Conservation (phyloP, 2,797 vertebrate genomes). For the Dallia pectoralis region DNA sequence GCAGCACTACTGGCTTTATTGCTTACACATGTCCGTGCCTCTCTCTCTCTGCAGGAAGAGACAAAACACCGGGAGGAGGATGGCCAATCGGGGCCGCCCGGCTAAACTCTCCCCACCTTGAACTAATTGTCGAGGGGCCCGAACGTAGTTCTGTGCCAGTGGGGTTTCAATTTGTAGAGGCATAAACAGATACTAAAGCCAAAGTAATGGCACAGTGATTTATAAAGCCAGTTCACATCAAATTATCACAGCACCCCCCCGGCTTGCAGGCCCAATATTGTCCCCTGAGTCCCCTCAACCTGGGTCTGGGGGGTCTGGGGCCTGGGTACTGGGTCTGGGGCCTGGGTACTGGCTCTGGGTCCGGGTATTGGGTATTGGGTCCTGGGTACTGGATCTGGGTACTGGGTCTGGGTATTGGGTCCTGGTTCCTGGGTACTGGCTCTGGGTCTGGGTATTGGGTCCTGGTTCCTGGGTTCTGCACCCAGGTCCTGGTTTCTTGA, state of each 20-base stretch:
- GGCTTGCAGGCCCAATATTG: conserved; percentile 89
- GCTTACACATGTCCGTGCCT: conserved; percentile 98
- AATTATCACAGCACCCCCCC: conserved; percentile 93
- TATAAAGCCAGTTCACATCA: conserved; percentile 97
- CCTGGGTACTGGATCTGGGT: conserved; percentile 48
- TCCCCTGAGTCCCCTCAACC: conserved; percentile 66
- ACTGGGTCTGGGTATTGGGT: too few species aligned
- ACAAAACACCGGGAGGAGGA: conserved; percentile 90
- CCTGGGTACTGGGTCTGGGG: neutral
- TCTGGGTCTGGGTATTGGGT: too few species aligned
- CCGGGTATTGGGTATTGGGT: too few species aligned
- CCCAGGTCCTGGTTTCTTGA: conserved; percentile 75
- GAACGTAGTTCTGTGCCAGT: conserved; percentile 85
- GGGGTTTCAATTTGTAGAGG: conserved; percentile 99
- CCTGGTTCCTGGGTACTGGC: conserved; percentile 45
- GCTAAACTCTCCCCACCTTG: conserved; percentile 98
- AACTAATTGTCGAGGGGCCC: conserved; percentile 91
- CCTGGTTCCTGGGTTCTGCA: conserved; percentile 53
- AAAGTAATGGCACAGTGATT: conserved; percentile 93
- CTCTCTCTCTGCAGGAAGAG: conserved; percentile 93
- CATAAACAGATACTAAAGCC: conserved; percentile 99
- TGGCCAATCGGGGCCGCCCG: conserved; percentile 82
- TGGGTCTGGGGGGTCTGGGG: conserved; percentile 49
- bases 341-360: conserved; percentile 39
- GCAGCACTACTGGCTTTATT: conserved; percentile 96